Evolutionary conservation across 2,113 vertebrate genomes (phyloP), one percentile per base, ranked within the genome.

Genomic region (Condylura cristata): DNA sequence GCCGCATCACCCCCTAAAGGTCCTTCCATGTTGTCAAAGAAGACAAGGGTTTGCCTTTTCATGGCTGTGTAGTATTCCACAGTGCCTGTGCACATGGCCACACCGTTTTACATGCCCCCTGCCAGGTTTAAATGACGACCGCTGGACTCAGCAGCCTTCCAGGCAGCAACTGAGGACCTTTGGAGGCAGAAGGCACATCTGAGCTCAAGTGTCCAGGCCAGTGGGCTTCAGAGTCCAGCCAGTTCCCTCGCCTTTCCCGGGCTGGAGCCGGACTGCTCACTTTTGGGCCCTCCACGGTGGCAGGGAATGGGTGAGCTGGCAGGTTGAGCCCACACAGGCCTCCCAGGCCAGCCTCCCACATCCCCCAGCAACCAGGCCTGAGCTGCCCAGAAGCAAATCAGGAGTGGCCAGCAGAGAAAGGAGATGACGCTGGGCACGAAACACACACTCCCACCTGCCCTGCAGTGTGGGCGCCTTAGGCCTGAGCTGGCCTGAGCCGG

Each of bases 401-500:
- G 12, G 32, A 39, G 2, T 18, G 22, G 22, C 2, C 1, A 1
- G 20, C 76, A 17, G 44, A 46, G 65, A 8, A 14, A 13, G 17
- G 16, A 30, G 20, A 7, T 3, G 17, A 37, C 4, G 6, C 37
- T 1, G 11, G n/a, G 4, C 6, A 14, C 46, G 28, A 44, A 32
- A 24, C 4, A 6, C 70, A 8, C 3, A 3, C 14, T 12, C 26
- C 65, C 72, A 53, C 22, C 24, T 1, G 22, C 51, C 22, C 39
- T 9, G 26, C 32, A 17, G 16, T 1, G 22, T 0, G 0, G 12
- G n/a, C n/a, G 14, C 20, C 72, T 24, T 24, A 12, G 8, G 6
- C 41, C 78, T 65, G 68, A 37, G 83, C 14, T 20, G 32, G 9
- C 16, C 39, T 20, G 41, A n/a, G n/a, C n/a, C n/a, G n/a, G n/a